Evolutionary conservation across 2,797 vertebrate species (phyloP), one percentile per base, ranked within the genome.

Genomic region (Leptatherina wallacei): DNA sequence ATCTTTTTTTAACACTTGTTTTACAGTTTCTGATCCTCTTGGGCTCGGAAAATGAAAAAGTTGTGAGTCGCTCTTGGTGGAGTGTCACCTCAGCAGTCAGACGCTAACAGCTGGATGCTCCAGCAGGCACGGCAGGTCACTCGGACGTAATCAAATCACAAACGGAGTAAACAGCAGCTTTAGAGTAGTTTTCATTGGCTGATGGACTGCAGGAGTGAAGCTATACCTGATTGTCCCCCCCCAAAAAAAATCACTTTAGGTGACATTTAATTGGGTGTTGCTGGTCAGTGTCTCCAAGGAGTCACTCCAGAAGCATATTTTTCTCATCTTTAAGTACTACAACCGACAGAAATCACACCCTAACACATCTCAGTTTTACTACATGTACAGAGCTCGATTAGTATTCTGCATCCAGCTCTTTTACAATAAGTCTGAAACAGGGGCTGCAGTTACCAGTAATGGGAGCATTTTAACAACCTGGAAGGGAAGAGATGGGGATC

Each of bases 61-160:
- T 29, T 16, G 52, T 2, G 24, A 27, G 51, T 12, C 3, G 1
- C 24, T 54, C 24, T 24, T 14, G 52, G 13, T 16, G 24, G 12
- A 29, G 52, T 24, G 52, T 55, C 52, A 55, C 27, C 30, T 68
- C 54, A 54, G 54, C 63, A 18, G 36, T 51, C 14, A 22, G n/a
- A 22, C 3, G 52, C 42, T 3, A 62, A 68, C 77, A 77, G 74
- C 80, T 85, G 74, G 69, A 65, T 20, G 42, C 6, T 71, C 55
- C 60, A 59, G 64, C 71, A 38, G 52, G 60, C 42, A 20, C 75
- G 67, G 69, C 78, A 61, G 71, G 69, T 42, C 42, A 29, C 51
- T 63, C 49, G 1, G 2, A 72, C 7, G 1, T 60, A 74, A 84
- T 75, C 42, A 44, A 57, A 77, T 72, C 73, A 56, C 61, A 58